Evolutionary conservation across 35 echinoderm and acorn worm species (phyloP).

Genomic region (Patiria miniata): DNA sequence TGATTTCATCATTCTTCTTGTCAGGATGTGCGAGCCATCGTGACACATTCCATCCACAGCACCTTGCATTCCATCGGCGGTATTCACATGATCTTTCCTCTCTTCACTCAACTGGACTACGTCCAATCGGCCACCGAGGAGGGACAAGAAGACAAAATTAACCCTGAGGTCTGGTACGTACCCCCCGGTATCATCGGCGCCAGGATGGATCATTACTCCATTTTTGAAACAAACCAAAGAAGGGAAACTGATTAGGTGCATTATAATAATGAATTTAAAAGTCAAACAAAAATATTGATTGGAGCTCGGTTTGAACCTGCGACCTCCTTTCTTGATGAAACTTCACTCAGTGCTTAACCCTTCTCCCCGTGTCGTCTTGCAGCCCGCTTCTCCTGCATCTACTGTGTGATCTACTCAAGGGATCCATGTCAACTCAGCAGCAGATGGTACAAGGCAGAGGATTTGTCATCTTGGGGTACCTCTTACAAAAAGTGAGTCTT

Average conservation of each 20-base stretch:
- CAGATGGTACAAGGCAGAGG: constrained; percentile 97
- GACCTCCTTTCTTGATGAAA: no score
- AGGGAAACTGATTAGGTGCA: no score
- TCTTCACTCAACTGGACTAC: constrained; percentile 91
- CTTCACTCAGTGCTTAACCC: background rate
- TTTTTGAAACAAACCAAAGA: no score
- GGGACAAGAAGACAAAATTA: constrained; percentile 42
- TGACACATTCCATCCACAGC: constrained; percentile 99
- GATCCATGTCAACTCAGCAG: constrained; percentile 92
- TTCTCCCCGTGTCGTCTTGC: background rate
- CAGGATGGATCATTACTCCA: no score
- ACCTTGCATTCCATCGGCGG: constrained; percentile 98
- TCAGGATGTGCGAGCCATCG: constrained; percentile 95
- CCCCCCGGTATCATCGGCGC: background rate
- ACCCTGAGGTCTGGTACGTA: constrained; percentile 49
- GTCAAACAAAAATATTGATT: no score
- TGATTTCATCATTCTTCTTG: constrained; percentile 18
- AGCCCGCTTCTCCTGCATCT: constrained; percentile 78
- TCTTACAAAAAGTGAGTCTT: constrained; percentile 86
- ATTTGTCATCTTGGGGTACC: constrained; percentile 91
- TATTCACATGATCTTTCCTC: constrained; percentile 90
- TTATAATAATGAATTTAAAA: no score
- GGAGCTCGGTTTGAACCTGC: no score
- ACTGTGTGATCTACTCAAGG: constrained; percentile 92
- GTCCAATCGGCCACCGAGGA: constrained; percentile 46